Conservation (phyloP, 2,113 vertebrate species). For the Hydrochoerus hydrochaeris region DNA sequence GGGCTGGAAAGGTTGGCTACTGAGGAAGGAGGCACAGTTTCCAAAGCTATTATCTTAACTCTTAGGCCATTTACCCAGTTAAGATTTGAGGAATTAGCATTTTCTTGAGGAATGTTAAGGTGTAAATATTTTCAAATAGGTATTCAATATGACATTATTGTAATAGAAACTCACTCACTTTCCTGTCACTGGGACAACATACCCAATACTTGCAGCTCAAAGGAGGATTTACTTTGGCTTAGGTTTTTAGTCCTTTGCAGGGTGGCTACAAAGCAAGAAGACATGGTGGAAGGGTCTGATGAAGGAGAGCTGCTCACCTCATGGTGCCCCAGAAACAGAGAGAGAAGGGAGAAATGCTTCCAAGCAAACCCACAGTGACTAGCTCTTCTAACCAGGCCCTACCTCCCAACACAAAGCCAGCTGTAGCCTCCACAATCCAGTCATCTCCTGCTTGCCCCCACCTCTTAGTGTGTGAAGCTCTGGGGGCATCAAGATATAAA, state of each 20-base stretch:
- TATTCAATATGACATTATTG: not conserved
- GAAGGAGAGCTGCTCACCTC: not conserved
- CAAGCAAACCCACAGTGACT: not conserved
- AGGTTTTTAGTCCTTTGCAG: not conserved
- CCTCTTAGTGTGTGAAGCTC: not conserved
- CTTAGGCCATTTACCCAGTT: not conserved
- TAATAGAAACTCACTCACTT: not conserved
- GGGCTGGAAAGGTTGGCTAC: not conserved
- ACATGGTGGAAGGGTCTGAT: not conserved
- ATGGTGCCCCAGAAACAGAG: not conserved
- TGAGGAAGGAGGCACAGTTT: not conserved
- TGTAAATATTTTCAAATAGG: not conserved
- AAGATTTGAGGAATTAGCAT: not conserved
- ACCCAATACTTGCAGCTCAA: not conserved
- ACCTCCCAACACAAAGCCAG: not conserved
- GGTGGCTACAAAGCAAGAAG: not conserved
- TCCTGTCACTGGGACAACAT: not conserved
- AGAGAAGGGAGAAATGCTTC: not conserved
- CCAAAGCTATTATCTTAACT: not conserved
- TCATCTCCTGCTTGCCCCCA: not conserved
- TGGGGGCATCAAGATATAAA: not conserved
- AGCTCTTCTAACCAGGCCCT: not conserved
- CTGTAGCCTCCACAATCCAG: not conserved
- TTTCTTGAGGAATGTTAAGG: slow-evolving; percentile 41
- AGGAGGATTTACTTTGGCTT: not conserved